Percentiles rank a stretch among this genome's conserved stretches.
These are phyloP conservation scores for Manis pentadactyla DNA, from an alignment of 2,797 vertebrate species.

Conservation along the genomic window DNA sequence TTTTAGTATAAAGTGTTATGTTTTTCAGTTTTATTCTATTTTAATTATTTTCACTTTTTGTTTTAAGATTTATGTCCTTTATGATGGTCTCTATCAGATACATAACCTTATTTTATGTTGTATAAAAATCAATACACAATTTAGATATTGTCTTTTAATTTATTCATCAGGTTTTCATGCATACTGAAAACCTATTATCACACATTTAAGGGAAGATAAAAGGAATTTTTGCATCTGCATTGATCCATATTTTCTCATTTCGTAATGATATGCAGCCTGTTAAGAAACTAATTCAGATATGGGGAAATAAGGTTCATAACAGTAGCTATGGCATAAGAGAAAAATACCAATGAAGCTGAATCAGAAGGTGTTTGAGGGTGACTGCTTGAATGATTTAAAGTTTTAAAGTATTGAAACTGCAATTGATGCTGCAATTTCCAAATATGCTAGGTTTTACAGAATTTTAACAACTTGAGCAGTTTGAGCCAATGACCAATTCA, in stretches of 20 bases:
- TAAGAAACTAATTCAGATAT: constrained; percentile 78
- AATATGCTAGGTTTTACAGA: constrained; percentile 50
- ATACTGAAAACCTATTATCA: constrained; percentile 72
- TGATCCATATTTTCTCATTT: constrained; percentile 79
- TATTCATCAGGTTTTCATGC: constrained; percentile 79
- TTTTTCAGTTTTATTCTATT: constrained; percentile 27
- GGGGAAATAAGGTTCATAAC: constrained; percentile 63
- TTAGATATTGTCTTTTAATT: constrained; percentile 82
- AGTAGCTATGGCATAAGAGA: constrained; percentile 61
- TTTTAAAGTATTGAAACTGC: constrained; percentile 69
- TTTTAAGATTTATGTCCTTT: constrained; percentile 47
- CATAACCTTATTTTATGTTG: neutral
- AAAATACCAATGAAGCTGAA: constrained; percentile 75
- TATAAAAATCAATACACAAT: constrained; percentile 82
- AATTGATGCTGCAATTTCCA: constrained; percentile 68
- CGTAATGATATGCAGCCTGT: constrained; percentile 75
- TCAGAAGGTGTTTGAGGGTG: constrained; percentile 65
- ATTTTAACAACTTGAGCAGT: constrained; percentile 67
- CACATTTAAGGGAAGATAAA: constrained; percentile 44
- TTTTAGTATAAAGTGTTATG: constrained; percentile 56
- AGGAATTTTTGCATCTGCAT: constrained; percentile 67
- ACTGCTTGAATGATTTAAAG: constrained; percentile 59
- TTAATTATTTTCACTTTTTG: constrained; percentile 54
- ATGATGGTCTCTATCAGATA: constrained; percentile 61
- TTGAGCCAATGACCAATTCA: constrained; percentile 77